Base-by-base conservation (phyloP, 2,888 invertebrate species). In the Cremastinae sp. region DNA sequence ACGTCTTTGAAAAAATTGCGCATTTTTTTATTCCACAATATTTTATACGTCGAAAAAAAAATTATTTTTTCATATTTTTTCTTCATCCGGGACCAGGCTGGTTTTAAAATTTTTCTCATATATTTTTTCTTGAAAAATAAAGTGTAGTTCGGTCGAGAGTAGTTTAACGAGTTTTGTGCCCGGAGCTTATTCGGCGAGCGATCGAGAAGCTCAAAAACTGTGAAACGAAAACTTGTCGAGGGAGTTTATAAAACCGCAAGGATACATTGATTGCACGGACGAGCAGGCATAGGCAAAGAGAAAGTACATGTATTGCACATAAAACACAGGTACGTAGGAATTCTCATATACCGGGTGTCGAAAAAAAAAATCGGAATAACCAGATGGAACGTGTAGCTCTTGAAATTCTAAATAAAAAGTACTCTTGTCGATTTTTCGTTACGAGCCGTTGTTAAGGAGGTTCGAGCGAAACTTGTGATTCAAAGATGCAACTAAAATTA, bases 241-340 rank as follows among this genome's bases (percentile, higher is more conserved):
- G 75, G 66, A 71, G 65, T 59, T 75, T 55, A 28, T 28, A 49
- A 43, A 12, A 39, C 43, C 65, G 61, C 53, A 8, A n/a, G 2
- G 41, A 20, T 37, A 49, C 58, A 58, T 58, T 47, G 58, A 39
- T 18, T 22, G 53, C 41, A 56, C 58, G 53, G 37, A 18, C 9
- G 76, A 51, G 71, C 72, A 74, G 71, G 69, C 75, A 71, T 74
- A 74, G 65, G 53, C 68, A 72, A 79, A 80, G 78, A 78, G 79
- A 80, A 80, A 80, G 79, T 74, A 66, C 55, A 76, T 72, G 39
- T 18, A 39, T n/a, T 5, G 39, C n/a, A 4, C 18, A 18, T 12
- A 56, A 56, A 56, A 56, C 18, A 37, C 28, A 28, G 28, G 28
- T 28, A 28, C 28, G 28, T 28, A 28, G 28, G 28, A 28, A 28